phyloP scores from a whole-genome alignment of 2,888 invertebrate species.

The Heliconius sara region DNA sequence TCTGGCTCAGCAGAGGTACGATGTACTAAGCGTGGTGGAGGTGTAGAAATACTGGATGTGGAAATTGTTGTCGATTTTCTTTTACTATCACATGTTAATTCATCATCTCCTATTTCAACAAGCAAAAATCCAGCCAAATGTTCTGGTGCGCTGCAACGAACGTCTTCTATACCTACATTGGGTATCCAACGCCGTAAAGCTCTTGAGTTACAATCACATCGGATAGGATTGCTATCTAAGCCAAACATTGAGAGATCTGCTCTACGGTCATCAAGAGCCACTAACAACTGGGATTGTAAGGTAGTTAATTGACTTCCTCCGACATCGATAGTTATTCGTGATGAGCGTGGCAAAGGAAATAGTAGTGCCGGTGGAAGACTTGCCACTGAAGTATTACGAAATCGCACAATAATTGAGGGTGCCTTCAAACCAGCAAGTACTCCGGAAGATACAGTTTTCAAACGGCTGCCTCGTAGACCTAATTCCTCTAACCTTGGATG shows the following conservation, averaged over 20 bases:
- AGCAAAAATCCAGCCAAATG: conserved; percentile 87
- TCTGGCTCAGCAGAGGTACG: conserved; percentile 90
- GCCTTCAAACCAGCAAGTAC: conserved; percentile 92
- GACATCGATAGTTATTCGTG: conserved; percentile 90
- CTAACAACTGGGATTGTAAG: conserved; percentile 90
- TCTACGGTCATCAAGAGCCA: conserved; percentile 91
- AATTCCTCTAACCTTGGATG: conserved; percentile 91
- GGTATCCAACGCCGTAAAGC: conserved; percentile 92
- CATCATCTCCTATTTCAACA: conserved; percentile 90
- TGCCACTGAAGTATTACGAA: conserved; percentile 91
- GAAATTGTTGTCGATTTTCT: conserved; percentile 79
- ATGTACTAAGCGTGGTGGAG: conserved; percentile 81
- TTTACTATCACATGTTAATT: conserved; percentile 89
- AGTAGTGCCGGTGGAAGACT: conserved; percentile 91
- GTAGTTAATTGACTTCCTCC: conserved; percentile 90
- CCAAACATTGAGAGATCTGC: conserved; percentile 90
- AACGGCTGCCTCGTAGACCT: conserved; percentile 88
- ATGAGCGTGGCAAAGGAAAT: conserved; percentile 94
- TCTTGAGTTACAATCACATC: conserved; percentile 93
- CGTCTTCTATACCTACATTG: conserved; percentile 84
- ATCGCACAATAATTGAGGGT: conserved; percentile 87
- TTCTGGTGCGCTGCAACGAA: conserved; percentile 88
- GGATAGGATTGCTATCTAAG: conserved; percentile 90
- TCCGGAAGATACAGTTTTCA: conserved; percentile 91
- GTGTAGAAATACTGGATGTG: conserved; percentile 70